Evolutionary conservation across 2,797 vertebrate genomes (phyloP).

Genomic region (Erithacus rubecula): DNA sequence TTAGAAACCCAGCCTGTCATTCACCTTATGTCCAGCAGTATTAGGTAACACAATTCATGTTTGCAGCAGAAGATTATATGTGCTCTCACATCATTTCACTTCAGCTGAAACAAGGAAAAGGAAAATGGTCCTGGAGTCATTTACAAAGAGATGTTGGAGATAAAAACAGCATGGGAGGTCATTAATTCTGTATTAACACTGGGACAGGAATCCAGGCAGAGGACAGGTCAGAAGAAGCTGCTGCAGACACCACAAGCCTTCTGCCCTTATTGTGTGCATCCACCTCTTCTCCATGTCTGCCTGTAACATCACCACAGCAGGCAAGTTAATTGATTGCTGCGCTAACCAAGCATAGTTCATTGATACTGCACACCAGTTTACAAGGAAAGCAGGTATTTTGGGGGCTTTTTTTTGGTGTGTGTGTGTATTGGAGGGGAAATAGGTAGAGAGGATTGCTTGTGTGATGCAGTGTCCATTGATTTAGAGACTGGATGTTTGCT

Average conservation of each 20-base stretch:
- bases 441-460: background rate
- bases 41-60: background rate
- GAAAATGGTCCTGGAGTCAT: background rate
- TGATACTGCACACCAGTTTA: background rate
- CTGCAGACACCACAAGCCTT: background rate
- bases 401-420: background rate
- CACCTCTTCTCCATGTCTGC: background rate
- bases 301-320: background rate
- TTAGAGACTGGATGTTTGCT: background rate
- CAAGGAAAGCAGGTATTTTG: background rate
- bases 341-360: background rate
- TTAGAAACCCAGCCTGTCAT: background rate
- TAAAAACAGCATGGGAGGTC: background rate
- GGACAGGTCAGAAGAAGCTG: background rate
- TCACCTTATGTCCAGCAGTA: background rate
- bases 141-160: background rate
- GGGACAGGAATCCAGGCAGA: background rate
- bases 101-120: background rate
- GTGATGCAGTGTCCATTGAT: background rate
- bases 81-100: background rate
- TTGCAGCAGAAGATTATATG: background rate
- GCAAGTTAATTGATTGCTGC: background rate
- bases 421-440: background rate
- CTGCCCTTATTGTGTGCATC: background rate
- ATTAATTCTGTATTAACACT: background rate